Evolutionary conservation across 2,113 vertebrate genomes (phyloP), one percentile per base, ranked within the genome.

Genomic region (Echinops telfairi): DNA sequence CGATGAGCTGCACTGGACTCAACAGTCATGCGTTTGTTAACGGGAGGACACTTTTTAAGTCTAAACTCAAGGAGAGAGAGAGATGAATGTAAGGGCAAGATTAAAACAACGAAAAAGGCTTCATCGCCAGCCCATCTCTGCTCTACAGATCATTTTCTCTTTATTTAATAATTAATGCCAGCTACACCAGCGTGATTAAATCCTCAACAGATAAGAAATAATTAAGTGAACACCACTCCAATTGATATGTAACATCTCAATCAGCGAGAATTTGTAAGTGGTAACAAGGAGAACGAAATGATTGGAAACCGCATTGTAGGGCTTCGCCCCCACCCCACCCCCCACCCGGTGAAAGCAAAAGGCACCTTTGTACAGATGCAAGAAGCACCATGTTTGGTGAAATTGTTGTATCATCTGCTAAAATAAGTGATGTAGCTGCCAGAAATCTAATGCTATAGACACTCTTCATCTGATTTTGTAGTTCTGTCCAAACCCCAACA

Each of bases 81-180:
- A 94, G 27, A 95, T 17, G 33, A 94, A 94, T 33, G 96, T 97
- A 95, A 92, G 57, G 80, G 36, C 66, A 97, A 97, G 40, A 91
- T 95, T 97, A 5, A 68, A 58, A 85, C 92, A 89, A 92, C 19
- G 15, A 95, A 93, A 93, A 95, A 76, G 2, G 79, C 33, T 97
- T 97, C 47, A 86, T 91, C 88, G 96, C 90, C 4, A 83, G 77
- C 93, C 95, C 85, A 95, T 96, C 71, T 86, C 91, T 88, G 70
- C 96, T 96, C 60, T 96, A 97, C 79, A 97, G 93, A 98, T 96
- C 2, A 96, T 97, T 97, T 97, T 97, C 20, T 95, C 83, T 94
- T 97, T 98, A 97, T 97, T 98, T 98, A 97, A 98, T 98, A 98
- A 98, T 98, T 98, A 96, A 98, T 98, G 57, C 62, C 89, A 96